Evolutionary conservation across 1,140 invertebrate species (phyloP).

Genomic region (Atta cephalotes): DNA sequence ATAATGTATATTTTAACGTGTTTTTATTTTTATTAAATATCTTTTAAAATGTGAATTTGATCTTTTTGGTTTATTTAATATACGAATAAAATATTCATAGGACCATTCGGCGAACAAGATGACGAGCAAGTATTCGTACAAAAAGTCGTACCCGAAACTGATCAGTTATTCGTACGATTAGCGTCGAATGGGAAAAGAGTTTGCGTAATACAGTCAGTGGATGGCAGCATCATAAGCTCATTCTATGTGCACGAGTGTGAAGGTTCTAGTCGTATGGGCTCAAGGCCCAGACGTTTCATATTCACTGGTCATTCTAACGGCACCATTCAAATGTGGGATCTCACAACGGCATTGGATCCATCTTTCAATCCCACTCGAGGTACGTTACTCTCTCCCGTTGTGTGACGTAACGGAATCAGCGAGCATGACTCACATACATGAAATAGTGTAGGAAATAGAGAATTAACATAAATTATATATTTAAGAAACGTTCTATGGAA

Average conservation of each 20-base stretch:
- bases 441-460: not conserved
- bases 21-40: conserved; percentile 26
- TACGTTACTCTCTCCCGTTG: conserved; percentile 77
- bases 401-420: conserved; percentile 17
- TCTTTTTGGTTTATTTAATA: conserved; percentile 12
- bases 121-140: conserved; percentile 99
- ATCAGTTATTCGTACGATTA: conserved; percentile 96
- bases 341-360: conserved; percentile 97
- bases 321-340: conserved; percentile 99
- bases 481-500: not conserved
- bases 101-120: conserved; percentile 98
- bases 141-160: conserved; percentile 98
- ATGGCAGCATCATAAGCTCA: conserved; percentile 97
- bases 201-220: conserved; percentile 97
- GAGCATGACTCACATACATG: conserved; percentile 9
- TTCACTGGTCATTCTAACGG: conserved; percentile 98
- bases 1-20: not conserved
- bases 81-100: conserved; percentile 82
- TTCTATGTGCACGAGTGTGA: conserved; percentile 99
- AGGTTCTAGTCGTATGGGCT: conserved; percentile 96
- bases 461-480: not conserved
- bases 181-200: conserved; percentile 98
- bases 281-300: conserved; percentile 95
- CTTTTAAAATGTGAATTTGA: not conserved
- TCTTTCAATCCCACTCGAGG: conserved; percentile 89